Base-by-base conservation (phyloP, 1,140 invertebrate species). In the Agrilus planipennis region DNA sequence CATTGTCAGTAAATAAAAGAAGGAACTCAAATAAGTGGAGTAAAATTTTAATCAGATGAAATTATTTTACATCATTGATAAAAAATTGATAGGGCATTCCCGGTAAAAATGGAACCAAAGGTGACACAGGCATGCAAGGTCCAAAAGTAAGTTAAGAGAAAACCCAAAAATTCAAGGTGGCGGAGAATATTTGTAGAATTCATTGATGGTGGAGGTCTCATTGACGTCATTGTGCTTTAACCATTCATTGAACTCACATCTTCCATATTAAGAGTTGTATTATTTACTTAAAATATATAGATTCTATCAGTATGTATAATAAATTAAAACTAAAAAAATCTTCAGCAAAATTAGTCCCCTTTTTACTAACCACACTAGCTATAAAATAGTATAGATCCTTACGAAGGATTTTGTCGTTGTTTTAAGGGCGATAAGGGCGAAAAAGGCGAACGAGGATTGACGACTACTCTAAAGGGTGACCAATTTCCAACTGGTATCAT, bases 401-500 rank as follows among this genome's bases (percentile, higher is more conserved):
- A n/a, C n/a, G n/a, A n/a, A n/a, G n/a, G n/a, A n/a, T n/a, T n/a
- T n/a, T n/a, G n/a, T n/a, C n/a, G n/a, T n/a, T n/a, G n/a, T n/a
- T 42, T 42, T 11, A 69, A 91, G 88, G 88, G 88, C 42, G 84
- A 89, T 52, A 81, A 78, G 60, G 88, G 89, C 35, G 83, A 88
- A 58, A 91, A 89, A 59, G 88, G 89, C 45, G 89, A 92, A 57
- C 74, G 86, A 51, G 89, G 89, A 34, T 70, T 88, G 47, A 91
- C 87, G 46, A 89, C 87, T 47, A 89, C 87, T 32, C 65, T 92
- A 58, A 86, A 84, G 54, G 88, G 87, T 41, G 87, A 91, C 64
- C 79, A 85, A 47, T 86, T 91, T 63, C 81, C 88, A 36, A 84
- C 85, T 31, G 88, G 88, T 52, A 87, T 90, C 53, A 89, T 95